Evolutionary conservation across 2,113 vertebrate genomes (phyloP), one percentile per base, ranked within the genome.

Genomic region (Brachypodius melanocephalos): DNA sequence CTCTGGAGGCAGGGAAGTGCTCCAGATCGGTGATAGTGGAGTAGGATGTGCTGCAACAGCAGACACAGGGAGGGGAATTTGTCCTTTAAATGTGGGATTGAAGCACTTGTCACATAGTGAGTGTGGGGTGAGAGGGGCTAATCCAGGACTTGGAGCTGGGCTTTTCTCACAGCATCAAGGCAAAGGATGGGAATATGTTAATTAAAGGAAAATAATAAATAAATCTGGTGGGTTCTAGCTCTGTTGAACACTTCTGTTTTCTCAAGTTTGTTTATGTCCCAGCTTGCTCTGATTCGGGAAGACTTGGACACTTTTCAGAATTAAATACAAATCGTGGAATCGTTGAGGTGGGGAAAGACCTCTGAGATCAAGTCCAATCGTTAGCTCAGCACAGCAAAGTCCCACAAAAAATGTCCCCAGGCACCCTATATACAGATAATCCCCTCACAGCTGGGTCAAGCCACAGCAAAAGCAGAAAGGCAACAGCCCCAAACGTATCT

Each of bases 401-500:
- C 40, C 31, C 62, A 48, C 46, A 34, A 14, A 48, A 76, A n/a
- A 11, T 3, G 7, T 16, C 48, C 48, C 21, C 48, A 83, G 0
- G 12, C 22, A 26, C 34, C 20, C 6, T 4, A 54, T 4, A 8
- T 22, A 32, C 21, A 61, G 45, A 54, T 6, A 54, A 69, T 17
- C 20, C 31, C 38, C 32, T 68, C 3, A 1, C 45, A 89, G 31
- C 4, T 14, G 40, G 32, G 49, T 74, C 21, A 36, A 92, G 14
- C 25, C 19, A 34, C 43, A 74, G 32, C 8, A 63, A 90, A 54
- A 74, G 28, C 58, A 73, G 8, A 48, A 40, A 63, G 16, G 5
- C 7, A 17, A 22, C 6, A 16, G 34, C 34, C 55, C 19, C 24
- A 46, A 22, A 45, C 0, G 0, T 21, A 18, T 31, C 15, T 31